Conservation (phyloP, 2,888 invertebrate genomes). For the Aphidoletes aphidimyza region DNA sequence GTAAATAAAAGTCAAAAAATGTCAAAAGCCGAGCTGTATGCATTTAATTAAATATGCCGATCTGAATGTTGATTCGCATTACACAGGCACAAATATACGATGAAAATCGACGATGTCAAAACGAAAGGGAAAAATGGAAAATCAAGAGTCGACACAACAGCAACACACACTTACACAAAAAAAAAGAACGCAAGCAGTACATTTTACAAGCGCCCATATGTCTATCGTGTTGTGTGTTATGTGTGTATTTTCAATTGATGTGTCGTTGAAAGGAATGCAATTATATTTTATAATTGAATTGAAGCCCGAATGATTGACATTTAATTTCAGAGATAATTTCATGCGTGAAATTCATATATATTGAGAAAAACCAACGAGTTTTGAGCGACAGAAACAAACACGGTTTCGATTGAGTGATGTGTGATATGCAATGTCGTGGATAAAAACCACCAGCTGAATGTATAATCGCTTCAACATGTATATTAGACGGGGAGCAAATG, state of each 20-base stretch:
- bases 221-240: neutral
- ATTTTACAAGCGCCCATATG: neutral
- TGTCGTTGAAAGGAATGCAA: slow-evolving; percentile 51
- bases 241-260: slow-evolving; percentile 35
- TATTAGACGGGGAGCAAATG: neutral
- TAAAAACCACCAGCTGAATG: slow-evolving; percentile 43
- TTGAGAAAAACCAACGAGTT: neutral
- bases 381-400: neutral
- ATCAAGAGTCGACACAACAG: neutral
- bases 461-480: slow-evolving; percentile 42
- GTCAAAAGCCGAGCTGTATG: slow-evolving; percentile 38
- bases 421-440: slow-evolving; percentile 39
- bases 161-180: neutral
- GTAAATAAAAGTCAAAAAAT: slow-evolving; percentile 54
- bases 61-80: neutral
- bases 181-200: neutral
- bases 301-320: slow-evolving; percentile 53
- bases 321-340: slow-evolving; percentile 52
- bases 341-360: slow-evolving; percentile 49
- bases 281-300: slow-evolving; percentile 54
- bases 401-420: slow-evolving; percentile 46
- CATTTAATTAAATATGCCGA: slow-evolving; percentile 47
- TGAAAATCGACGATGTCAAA: neutral
- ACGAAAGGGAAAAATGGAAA: slow-evolving; percentile 3
- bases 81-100: neutral